Percentiles rank a stretch among this genome's conserved stretches.
Evolutionary conservation across 2,888 invertebrate species (phyloP).

Genomic region (Camponotus fellah): DNA sequence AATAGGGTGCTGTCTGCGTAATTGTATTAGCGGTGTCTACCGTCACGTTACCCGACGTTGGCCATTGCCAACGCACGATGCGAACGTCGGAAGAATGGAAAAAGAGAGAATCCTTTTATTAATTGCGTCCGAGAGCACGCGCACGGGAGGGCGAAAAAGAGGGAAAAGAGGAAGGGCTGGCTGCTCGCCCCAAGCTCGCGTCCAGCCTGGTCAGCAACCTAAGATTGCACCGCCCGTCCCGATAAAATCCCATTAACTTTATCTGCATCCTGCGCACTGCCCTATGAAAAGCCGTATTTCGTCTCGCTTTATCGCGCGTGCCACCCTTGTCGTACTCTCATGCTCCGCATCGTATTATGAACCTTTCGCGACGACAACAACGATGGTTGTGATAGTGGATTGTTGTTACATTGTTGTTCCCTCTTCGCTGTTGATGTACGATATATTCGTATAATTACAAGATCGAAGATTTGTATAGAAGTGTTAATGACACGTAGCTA

Average conservation of each 20-base stretch:
- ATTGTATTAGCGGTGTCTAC: slow-evolving; percentile 58
- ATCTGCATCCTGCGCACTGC: slow-evolving; percentile 73
- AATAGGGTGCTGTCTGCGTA: slow-evolving; percentile 39
- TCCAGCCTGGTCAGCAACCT: slow-evolving; percentile 76
- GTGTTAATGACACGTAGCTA: slow-evolving; percentile 43
- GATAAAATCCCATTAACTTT: slow-evolving; percentile 81
- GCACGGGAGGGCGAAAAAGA: slow-evolving; percentile 25
- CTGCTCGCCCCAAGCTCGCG: slow-evolving; percentile 38
- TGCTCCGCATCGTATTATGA: slow-evolving; percentile 46
- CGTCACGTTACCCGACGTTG: slow-evolving; percentile 57
- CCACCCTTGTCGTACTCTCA: slow-evolving; percentile 25
- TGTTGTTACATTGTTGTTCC: slow-evolving; percentile 29
- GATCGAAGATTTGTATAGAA: slow-evolving; percentile 38
- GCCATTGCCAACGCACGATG: slow-evolving; percentile 58
- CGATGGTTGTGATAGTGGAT: background rate
- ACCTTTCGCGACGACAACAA: slow-evolving; percentile 43
- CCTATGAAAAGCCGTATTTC: slow-evolving; percentile 56
- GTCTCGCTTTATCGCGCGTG: slow-evolving; percentile 58
- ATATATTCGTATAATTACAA: slow-evolving; percentile 42
- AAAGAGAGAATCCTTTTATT: slow-evolving; percentile 76
- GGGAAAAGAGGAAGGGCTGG: slow-evolving; percentile 16
- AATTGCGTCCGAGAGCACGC: slow-evolving; percentile 75
- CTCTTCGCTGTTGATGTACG: slow-evolving; percentile 9
- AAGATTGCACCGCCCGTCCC: slow-evolving; percentile 71
- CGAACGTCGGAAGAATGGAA: slow-evolving; percentile 48